Percentiles rank a stretch among this genome's conserved stretches.
These are phyloP conservation scores for Conger conger DNA, from an alignment of 2,113 vertebrate species.

Conservation along the genomic window DNA sequence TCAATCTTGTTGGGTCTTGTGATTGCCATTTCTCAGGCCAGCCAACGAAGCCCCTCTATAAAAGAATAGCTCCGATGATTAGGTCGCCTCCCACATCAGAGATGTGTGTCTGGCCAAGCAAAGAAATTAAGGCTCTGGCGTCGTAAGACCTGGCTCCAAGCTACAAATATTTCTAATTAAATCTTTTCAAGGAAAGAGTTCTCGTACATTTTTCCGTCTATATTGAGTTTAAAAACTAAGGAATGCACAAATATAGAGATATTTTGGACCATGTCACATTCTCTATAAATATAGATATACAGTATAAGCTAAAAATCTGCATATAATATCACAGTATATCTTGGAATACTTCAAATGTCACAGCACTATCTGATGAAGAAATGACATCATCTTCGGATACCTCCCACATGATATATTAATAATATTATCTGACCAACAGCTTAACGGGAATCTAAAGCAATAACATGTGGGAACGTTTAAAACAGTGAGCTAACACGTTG, in stretches of 20 bases:
- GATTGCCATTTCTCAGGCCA: slow-evolving; percentile 1
- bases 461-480: slow-evolving; percentile 18
- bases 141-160: slow-evolving; percentile 64
- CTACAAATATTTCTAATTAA: slow-evolving; percentile 69
- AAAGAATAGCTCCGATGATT: slow-evolving; percentile 36
- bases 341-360: not conserved
- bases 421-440: slow-evolving; percentile 18
- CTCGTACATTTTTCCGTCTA: slow-evolving; percentile 44
- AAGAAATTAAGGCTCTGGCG: slow-evolving; percentile 67
- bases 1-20: not conserved
- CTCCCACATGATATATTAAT: slow-evolving; percentile 19
- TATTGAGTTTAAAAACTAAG: slow-evolving; percentile 1
- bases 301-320: not conserved
- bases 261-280: slow-evolving; percentile 12
- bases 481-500: slow-evolving; percentile 11
- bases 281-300: slow-evolving; percentile 2
- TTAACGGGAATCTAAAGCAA: slow-evolving; percentile 22
- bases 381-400: not conserved
- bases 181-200: slow-evolving; percentile 66
- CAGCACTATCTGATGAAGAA: slow-evolving; percentile 7
- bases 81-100: slow-evolving; percentile 25
- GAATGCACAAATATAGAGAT: not conserved
- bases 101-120: slow-evolving; percentile 64
- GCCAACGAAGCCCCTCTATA: slow-evolving; percentile 10
- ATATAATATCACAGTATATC: not conserved